These are phyloP conservation scores for Stenichneumon culpator DNA, from an alignment of 2,888 invertebrate genomes.

Conservation along the genomic window DNA sequence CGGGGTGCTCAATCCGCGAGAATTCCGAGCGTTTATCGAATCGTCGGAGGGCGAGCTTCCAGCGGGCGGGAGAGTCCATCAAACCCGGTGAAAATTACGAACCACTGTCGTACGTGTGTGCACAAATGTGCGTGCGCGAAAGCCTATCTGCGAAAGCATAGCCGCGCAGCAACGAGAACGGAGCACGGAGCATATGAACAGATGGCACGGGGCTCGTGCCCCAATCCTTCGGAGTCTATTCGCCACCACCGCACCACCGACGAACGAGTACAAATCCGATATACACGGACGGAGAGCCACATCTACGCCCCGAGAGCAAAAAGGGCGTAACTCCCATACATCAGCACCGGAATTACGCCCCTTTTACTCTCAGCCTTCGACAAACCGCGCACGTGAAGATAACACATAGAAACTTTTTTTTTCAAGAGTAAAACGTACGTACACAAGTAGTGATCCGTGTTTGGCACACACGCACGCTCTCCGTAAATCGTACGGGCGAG, in stretches of 20 bases:
- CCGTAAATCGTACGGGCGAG: slow-evolving; percentile 23
- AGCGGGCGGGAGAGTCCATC: slow-evolving; percentile 5
- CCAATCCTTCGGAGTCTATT: slow-evolving; percentile 74
- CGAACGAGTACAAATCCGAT: slow-evolving; percentile 43
- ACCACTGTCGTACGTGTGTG: not conserved
- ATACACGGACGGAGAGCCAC: slow-evolving; percentile 32
- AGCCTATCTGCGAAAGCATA: slow-evolving; percentile 8
- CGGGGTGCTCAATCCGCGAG: slow-evolving; percentile 77
- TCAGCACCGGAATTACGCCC: not conserved
- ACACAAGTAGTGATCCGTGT: not conserved
- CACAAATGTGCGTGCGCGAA: not conserved
- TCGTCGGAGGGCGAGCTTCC: not conserved
- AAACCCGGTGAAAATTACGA: not conserved
- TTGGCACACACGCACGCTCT: not conserved
- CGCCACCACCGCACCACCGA: slow-evolving; percentile 60
- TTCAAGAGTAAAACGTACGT: not conserved
- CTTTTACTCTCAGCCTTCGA: not conserved
- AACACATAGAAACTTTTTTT: not conserved
- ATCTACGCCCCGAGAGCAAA: slow-evolving; percentile 3
- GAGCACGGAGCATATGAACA: slow-evolving; percentile 75
- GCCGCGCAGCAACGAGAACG: slow-evolving; percentile 21
- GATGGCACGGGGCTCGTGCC: slow-evolving; percentile 79
- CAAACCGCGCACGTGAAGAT: not conserved
- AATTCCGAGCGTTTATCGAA: not conserved
- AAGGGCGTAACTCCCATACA: not conserved